Evolutionary conservation across 2,888 invertebrate genomes (phyloP).

Genomic region (Ametastegia equiseti): DNA sequence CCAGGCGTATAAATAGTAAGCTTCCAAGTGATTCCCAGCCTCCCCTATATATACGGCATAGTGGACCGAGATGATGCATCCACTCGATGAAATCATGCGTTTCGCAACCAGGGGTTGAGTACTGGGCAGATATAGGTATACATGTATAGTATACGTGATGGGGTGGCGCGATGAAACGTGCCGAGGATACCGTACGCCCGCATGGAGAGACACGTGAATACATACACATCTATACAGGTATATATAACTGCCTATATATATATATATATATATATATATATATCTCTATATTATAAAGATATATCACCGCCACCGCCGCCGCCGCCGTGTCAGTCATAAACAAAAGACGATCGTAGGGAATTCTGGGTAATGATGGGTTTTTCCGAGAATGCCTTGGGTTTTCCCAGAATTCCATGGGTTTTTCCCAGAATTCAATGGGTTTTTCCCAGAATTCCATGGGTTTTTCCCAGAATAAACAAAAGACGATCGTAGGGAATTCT

Average conservation of each 20-base stretch:
- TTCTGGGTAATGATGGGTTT: too few species aligned
- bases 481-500: too few species aligned
- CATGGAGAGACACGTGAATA: not conserved
- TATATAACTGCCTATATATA: not conserved
- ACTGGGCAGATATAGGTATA: not conserved
- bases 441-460: too few species aligned
- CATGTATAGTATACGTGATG: not conserved
- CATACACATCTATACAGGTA: not conserved
- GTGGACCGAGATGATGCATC: constrained; percentile 59
- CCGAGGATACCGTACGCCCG: not conserved
- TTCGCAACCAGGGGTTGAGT: constrained; percentile 48
- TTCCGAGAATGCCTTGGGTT: too few species aligned
- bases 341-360: too few species aligned
- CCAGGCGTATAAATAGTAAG: constrained; percentile 28
- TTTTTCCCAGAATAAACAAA: too few species aligned
- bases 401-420: too few species aligned
- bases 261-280: not conserved
- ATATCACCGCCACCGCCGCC: too few species aligned
- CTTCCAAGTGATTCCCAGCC: constrained; percentile 21
- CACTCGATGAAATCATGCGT: constrained; percentile 67
- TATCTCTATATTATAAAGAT: too few species aligned
- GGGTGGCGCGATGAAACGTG: constrained; percentile 14
- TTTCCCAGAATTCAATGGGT: too few species aligned
- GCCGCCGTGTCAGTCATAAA: too few species aligned
- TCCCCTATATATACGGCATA: constrained; percentile 2